Base-by-base conservation (phyloP, 2,113 vertebrate species). In the Pollimyrus isidori region DNA sequence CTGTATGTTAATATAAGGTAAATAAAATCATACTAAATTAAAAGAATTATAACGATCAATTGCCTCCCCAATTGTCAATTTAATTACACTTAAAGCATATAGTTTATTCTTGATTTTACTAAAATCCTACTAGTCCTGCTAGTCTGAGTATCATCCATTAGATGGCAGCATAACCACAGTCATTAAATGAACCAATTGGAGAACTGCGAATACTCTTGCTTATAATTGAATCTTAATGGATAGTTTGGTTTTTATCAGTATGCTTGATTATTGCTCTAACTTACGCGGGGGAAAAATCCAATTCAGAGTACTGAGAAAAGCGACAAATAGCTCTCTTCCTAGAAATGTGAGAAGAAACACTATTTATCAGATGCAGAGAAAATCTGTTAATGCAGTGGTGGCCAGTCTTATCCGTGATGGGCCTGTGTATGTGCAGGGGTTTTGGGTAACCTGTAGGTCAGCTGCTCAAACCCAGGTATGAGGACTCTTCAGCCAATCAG, bases 161-260 rank as follows among this genome's bases (percentile, higher is more conserved):
- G 94, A 35, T 84, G 93, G 56, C 76, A 86, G 73, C 73, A 92
- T 87, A 88, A 87, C 35, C 84, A 87, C 89, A 83, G 69, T 42
- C 83, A 93, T 90, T 17, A 42, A 11, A 82, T 9, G n/a, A 45
- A 13, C 6, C 26, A 86, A 5, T 2, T 35, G 17, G 23, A 30
- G 26, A 26, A 19, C n/a, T 1, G 26, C 50, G 56, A 53, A 30
- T 53, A 53, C 21, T 50, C 50, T 50, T 56, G 39, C 15, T 82
- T 82, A 26, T 89, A 52, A 76, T 45, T n/a, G 69, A 52, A 52
- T 35, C 62, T n/a, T 89, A 52, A 76, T 83, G 7, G 48, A 13
- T 45, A 49, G 48, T 15, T 82, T 13, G 62, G 62, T 23, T 56
- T 73, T 83, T 56, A 42, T 83, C 39, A 82, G 30, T 42, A 89